Conservation (phyloP, 1,140 invertebrate species). For the Tetraneura akinire region DNA sequence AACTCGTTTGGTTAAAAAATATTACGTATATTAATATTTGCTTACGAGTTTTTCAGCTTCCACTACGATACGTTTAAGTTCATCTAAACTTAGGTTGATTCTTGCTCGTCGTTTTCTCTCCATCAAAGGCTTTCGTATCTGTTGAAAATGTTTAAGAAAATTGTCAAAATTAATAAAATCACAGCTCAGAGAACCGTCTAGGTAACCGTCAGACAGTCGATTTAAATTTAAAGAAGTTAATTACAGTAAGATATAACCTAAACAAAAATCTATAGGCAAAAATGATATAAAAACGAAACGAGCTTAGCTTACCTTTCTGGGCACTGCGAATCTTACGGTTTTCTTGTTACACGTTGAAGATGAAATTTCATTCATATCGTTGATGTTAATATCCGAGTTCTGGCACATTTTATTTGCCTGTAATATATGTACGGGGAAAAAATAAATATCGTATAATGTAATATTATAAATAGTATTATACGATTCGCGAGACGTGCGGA, state of each 20-base stretch:
- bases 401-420: constrained; percentile 12
- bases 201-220: too few species aligned
- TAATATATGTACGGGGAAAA: too few species aligned
- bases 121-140: constrained; percentile 72
- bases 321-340: not conserved
- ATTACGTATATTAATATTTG: not conserved
- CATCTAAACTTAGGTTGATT: constrained; percentile 69
- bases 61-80: constrained; percentile 66
- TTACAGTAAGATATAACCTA: too few species aligned
- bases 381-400: not conserved
- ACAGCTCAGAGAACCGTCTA: too few species aligned
- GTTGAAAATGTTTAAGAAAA: too few species aligned
- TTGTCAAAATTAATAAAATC: too few species aligned
- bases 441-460: too few species aligned
- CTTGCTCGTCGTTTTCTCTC: constrained; percentile 69
- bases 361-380: constrained; percentile 38
- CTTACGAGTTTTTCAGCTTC: constrained; percentile 59
- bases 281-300: not conserved
- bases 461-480: too few species aligned
- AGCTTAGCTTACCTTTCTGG: constrained; percentile 1
- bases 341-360: constrained; percentile 10
- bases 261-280: too few species aligned
- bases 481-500: too few species aligned
- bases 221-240: too few species aligned
- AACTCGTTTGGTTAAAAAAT: too few species aligned